These are phyloP conservation scores for Solenodon paradoxus DNA, from an alignment of 2,113 vertebrate genomes.

Conservation along the genomic window DNA sequence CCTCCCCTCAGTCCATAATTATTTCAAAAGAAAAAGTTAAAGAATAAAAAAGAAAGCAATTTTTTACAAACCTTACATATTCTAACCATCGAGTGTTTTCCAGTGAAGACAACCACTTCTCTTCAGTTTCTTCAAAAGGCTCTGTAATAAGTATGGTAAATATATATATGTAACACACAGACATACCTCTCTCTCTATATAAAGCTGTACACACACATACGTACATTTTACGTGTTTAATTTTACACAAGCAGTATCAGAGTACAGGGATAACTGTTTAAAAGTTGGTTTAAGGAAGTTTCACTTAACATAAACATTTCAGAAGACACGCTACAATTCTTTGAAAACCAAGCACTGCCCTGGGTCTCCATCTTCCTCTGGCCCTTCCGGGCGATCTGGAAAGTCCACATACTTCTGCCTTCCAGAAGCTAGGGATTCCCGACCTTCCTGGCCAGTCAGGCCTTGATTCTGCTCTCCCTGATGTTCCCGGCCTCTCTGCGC, in stretches of 20 bases:
- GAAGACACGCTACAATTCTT: background rate
- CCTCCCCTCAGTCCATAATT: background rate
- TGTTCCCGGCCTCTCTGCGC: no score
- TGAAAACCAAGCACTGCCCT: background rate
- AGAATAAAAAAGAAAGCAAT: background rate
- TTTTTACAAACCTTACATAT: conserved; percentile 88
- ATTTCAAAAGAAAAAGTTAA: background rate
- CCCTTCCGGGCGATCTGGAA: background rate
- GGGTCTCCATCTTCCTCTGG: background rate
- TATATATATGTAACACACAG: background rate
- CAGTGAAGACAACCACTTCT: conserved; percentile 94
- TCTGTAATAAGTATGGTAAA: conserved; percentile 77
- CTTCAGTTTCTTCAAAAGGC: conserved; percentile 96
- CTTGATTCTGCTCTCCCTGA: background rate
- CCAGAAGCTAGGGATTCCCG: background rate
- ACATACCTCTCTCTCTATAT: no score
- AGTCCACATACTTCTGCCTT: background rate
- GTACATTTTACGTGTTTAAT: background rate
- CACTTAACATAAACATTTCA: background rate
- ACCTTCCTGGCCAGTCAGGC: background rate
- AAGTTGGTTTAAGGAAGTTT: conserved; percentile 9
- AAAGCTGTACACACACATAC: background rate
- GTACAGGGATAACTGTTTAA: background rate
- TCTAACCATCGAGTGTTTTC: conserved; percentile 95
- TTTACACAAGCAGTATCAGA: background rate